Conservation (phyloP, 2,888 invertebrate species). For the Scaptomyza caliginosa region DNA sequence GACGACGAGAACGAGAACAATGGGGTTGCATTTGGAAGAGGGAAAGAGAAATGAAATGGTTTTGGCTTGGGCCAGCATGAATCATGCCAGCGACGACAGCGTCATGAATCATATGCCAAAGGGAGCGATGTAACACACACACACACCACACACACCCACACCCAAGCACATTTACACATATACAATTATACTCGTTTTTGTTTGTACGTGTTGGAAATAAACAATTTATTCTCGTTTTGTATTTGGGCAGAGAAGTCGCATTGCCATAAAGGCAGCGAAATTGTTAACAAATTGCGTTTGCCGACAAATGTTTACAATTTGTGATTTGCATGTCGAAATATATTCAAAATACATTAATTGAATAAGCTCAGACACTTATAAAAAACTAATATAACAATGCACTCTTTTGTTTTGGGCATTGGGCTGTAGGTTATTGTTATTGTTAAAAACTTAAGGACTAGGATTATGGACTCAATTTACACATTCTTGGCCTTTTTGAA, state of each 20-base stretch:
- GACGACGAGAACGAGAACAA: not conserved
- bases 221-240: slow-evolving; percentile 59
- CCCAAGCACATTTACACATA: not conserved
- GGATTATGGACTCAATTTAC: slow-evolving; percentile 6
- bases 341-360: slow-evolving; percentile 42
- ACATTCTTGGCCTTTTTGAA: slow-evolving; percentile 40
- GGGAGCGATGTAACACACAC: slow-evolving; percentile 17
- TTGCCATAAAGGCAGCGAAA: slow-evolving; percentile 25
- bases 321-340: slow-evolving; percentile 34
- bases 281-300: slow-evolving; percentile 28
- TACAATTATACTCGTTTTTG: slow-evolving; percentile 8
- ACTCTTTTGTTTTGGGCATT: slow-evolving; percentile 23
- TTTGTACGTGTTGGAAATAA: slow-evolving; percentile 63
- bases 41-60: slow-evolving; percentile 52
- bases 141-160: slow-evolving; percentile 24
- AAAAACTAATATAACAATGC: slow-evolving; percentile 42
- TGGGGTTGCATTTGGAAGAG: slow-evolving; percentile 12
- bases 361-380: slow-evolving; percentile 25
- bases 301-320: slow-evolving; percentile 43
- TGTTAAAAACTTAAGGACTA: slow-evolving; percentile 42
- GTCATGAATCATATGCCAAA: slow-evolving; percentile 64
- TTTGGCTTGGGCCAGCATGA: slow-evolving; percentile 53
- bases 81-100: slow-evolving; percentile 59
- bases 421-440: not conserved
- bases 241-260: slow-evolving; percentile 25